Evolutionary conservation across 2,888 invertebrate species (phyloP), one percentile per base, ranked within the genome.

Genomic region (Ennomos erosarius): DNA sequence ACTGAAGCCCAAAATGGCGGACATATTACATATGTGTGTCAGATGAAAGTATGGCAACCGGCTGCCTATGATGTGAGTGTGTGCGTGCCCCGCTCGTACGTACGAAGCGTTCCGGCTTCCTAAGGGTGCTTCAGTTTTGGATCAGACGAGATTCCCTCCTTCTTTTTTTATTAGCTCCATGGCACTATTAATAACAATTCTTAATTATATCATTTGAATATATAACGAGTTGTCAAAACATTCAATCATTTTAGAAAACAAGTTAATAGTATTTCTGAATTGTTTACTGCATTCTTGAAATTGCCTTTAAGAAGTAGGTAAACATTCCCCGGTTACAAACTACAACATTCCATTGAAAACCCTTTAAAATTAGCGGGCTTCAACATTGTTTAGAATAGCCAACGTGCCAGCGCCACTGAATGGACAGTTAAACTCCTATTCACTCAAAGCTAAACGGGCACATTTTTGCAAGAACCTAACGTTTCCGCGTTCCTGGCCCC

Each of bases 391-490:
- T 83, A 73, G 80, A 83, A 84, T 80, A 75, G 80, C 73, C 70
- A 77, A 71, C 78, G 76, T 75, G 75, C 75, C 74, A 70, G 70
- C 6, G 6, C 75, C 75, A 69, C 75, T 87, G 84, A 87, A 87
- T 87, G 86, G 85, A 84, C 80, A 82, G 82, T 87, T 84, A 83
- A 86, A 82, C 75, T 82, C 76, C 84, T 82, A 87, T 87, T 87
- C 84, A 85, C 85, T 85, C 83, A 84, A 76, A 78, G 76, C 71
- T 76, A 82, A 84, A 84, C 80, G 78, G 79, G 73, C 78, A 81
- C 79, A 85, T 84, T 85, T 85, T 87, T 84, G 83, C 78, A 68
- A 67, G 68, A 76, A 76, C 74, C 76, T 77, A 71, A 72, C 75
- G 80, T 83, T 87, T 87, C 87, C 87, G 87, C 87, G 77, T 87